phyloP scores from a whole-genome alignment of 2,888 invertebrate genomes.

The Dasysyrphus tricinctus region DNA sequence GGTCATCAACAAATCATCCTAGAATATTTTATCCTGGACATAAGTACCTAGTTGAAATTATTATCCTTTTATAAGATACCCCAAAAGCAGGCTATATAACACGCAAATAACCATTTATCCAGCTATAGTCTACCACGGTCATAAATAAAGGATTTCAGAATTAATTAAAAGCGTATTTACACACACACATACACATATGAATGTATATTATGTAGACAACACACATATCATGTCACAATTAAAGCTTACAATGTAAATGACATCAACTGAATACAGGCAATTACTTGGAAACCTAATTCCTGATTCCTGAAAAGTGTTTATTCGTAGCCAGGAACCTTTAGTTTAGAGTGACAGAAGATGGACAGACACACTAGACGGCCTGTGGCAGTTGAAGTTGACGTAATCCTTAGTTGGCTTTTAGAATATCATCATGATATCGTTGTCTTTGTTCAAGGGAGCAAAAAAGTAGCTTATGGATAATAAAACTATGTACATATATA shows the following conservation, averaged over 20 bases:
- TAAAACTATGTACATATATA: background rate
- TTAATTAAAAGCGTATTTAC: slow-evolving; percentile 72
- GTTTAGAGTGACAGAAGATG: slow-evolving; percentile 30
- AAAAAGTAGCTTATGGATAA: slow-evolving; percentile 18
- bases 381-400: slow-evolving; percentile 53
- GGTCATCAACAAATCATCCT: slow-evolving; percentile 55
- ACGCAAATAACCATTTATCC: slow-evolving; percentile 69
- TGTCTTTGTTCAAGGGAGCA: slow-evolving; percentile 8
- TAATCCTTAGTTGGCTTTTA: slow-evolving; percentile 64
- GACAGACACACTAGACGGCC: slow-evolving; percentile 35
- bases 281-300: slow-evolving; percentile 70
- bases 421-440: slow-evolving; percentile 36
- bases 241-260: slow-evolving; percentile 46
- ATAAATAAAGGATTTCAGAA: slow-evolving; percentile 63
- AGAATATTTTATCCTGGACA: slow-evolving; percentile 47
- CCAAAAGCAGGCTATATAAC: slow-evolving; percentile 36
- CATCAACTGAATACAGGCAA: slow-evolving; percentile 65
- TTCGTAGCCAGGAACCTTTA: slow-evolving; percentile 15
- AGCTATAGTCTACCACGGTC: slow-evolving; percentile 28
- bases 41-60: slow-evolving; percentile 69
- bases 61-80: slow-evolving; percentile 50
- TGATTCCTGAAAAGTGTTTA: slow-evolving; percentile 50
- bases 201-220: slow-evolving; percentile 1
- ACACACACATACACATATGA: background rate
- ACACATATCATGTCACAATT: slow-evolving; percentile 67